These are phyloP conservation scores for Agriopis aurantiaria DNA, from an alignment of 2,888 invertebrate species.

Conservation along the genomic window DNA sequence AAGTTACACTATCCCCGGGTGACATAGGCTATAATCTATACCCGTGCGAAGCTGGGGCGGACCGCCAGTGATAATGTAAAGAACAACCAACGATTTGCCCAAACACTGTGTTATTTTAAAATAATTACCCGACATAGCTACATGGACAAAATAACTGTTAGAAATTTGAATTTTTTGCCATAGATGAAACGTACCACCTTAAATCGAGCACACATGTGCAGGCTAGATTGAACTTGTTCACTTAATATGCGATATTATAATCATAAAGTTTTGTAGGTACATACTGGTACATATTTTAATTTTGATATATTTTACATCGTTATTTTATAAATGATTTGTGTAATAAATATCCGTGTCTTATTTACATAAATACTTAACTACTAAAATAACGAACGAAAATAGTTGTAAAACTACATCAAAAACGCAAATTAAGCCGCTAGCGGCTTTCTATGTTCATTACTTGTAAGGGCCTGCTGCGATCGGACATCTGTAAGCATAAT, in stretches of 20 bases:
- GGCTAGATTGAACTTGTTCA: background rate
- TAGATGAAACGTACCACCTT: no score
- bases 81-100: no score
- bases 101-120: no score
- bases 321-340: background rate
- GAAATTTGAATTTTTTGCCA: no score
- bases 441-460: conserved; percentile 2
- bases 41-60: no score
- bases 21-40: no score
- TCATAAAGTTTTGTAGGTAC: background rate
- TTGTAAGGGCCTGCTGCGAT: background rate
- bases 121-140: no score
- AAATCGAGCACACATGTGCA: conserved; percentile 1
- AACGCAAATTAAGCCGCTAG: conserved; percentile 2
- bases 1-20: no score
- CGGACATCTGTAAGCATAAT: background rate
- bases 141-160: no score
- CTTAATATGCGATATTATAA: background rate
- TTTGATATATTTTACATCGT: background rate
- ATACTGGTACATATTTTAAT: background rate
- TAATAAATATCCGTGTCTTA: background rate
- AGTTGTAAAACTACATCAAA: conserved; percentile 1
- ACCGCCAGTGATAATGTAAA: no score
- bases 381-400: background rate
- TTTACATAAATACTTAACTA: no score